Conservation (phyloP, 2,113 vertebrate species). For the Formicarius rufipectus region DNA sequence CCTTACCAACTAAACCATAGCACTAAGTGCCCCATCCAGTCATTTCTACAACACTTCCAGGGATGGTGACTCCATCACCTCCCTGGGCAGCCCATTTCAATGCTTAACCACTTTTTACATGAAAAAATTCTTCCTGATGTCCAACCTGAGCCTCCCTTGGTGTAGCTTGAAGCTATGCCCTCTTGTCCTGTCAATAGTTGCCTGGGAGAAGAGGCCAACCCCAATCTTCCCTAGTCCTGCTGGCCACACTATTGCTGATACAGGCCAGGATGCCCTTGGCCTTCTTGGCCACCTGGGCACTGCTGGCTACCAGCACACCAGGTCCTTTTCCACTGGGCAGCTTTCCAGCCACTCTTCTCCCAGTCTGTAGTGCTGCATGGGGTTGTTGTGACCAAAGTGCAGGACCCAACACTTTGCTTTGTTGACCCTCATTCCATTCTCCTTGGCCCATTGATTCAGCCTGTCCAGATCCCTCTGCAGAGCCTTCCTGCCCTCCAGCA, state of each 20-base stretch:
- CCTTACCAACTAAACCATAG: neutral
- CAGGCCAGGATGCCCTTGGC: neutral
- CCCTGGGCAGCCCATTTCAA: neutral
- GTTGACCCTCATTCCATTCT: neutral
- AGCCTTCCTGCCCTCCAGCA: neutral
- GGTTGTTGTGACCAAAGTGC: neutral
- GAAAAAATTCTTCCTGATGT: neutral
- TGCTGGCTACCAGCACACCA: neutral
- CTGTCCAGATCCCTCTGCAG: neutral
- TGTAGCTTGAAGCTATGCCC: neutral
- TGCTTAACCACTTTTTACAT: too few species aligned
- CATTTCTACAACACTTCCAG: neutral
- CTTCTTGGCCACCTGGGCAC: neutral
- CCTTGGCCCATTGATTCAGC: fast-evolving
- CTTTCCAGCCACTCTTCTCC: neutral
- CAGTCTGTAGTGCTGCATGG: neutral
- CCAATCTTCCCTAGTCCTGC: neutral
- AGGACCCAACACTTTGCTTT: neutral
- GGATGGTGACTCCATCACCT: neutral
- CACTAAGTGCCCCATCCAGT: neutral
- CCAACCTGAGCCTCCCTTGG: too few species aligned
- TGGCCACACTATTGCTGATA: neutral
- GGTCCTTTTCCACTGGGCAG: neutral
- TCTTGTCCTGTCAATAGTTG: neutral
- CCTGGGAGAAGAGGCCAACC: neutral